Evolutionary conservation across 2,113 vertebrate species (phyloP).

Genomic region (Ailuropoda melanoleuca): DNA sequence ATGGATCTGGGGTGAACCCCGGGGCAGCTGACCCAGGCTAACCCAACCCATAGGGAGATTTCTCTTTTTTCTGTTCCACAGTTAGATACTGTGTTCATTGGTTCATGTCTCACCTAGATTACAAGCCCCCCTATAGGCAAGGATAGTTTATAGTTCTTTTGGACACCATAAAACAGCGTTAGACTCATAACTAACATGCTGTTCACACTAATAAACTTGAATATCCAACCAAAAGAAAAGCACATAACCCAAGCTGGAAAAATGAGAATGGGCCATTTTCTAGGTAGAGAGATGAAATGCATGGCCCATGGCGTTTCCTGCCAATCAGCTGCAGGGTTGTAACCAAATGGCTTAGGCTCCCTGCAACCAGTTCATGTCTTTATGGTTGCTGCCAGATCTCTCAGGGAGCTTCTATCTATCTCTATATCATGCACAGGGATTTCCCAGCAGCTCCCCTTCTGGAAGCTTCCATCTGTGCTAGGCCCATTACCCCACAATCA

Average conservation of each 20-base stretch:
- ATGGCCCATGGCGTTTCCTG: not conserved
- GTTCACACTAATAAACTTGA: not conserved
- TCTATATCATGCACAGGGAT: not conserved
- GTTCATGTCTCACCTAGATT: too few relatives aligned
- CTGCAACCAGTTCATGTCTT: not conserved
- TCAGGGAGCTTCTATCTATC: not conserved
- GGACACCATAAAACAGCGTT: not conserved
- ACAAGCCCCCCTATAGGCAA: not conserved
- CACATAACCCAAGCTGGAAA: not conserved
- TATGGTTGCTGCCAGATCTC: not conserved
- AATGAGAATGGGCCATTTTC: not conserved
- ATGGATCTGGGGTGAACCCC: not conserved
- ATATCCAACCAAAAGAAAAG: not conserved
- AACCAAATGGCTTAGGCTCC: not conserved
- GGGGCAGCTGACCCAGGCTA: not conserved
- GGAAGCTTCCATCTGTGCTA: not conserved
- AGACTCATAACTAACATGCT: not conserved
- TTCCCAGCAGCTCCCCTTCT: not conserved
- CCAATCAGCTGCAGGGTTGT: not conserved
- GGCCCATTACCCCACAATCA: too few relatives aligned
- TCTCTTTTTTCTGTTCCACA: not conserved
- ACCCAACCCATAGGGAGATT: not conserved
- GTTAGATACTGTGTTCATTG: not conserved
- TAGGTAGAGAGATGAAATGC: not conserved
- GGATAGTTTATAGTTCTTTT: not conserved